Evolutionary conservation across 2,797 vertebrate genomes (phyloP).

Genomic region (Pogoniulus pusillus): DNA sequence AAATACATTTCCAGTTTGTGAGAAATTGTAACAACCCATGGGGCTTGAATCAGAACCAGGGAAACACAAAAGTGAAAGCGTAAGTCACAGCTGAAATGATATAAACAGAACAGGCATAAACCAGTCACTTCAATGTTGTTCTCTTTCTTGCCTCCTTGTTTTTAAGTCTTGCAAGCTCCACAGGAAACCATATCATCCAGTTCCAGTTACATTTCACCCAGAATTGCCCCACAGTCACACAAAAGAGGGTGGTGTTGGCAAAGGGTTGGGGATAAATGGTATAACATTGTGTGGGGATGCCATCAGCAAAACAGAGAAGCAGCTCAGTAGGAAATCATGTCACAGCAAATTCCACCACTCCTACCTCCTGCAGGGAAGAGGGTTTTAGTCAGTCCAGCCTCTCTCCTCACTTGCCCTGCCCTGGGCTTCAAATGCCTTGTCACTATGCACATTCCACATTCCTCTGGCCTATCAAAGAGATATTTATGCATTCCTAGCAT

Average conservation of each 20-base stretch:
- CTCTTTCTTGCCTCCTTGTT: neutral
- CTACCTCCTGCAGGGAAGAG: constrained; percentile 31
- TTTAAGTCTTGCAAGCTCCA: neutral
- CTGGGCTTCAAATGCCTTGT: constrained; percentile 26
- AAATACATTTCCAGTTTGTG: neutral
- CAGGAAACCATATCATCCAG: neutral
- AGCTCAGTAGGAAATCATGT: neutral
- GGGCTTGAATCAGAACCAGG: neutral
- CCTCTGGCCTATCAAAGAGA: constrained; percentile 60
- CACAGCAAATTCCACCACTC: constrained; percentile 48
- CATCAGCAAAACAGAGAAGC: neutral
- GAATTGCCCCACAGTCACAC: neutral
- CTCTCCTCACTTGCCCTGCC: constrained; percentile 39
- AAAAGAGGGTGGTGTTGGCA: neutral
- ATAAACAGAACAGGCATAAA: neutral
- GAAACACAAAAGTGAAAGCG: neutral
- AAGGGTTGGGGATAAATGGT: neutral
- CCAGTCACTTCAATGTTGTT: neutral
- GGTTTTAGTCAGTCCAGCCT: constrained; percentile 33
- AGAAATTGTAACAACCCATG: neutral
- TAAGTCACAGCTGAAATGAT: neutral
- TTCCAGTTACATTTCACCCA: neutral
- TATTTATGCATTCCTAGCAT: constrained; percentile 73
- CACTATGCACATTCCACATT: constrained; percentile 56
- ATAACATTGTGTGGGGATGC: neutral